Conservation (phyloP, 2,797 vertebrate genomes). For the Alfaro cultratus region DNA sequence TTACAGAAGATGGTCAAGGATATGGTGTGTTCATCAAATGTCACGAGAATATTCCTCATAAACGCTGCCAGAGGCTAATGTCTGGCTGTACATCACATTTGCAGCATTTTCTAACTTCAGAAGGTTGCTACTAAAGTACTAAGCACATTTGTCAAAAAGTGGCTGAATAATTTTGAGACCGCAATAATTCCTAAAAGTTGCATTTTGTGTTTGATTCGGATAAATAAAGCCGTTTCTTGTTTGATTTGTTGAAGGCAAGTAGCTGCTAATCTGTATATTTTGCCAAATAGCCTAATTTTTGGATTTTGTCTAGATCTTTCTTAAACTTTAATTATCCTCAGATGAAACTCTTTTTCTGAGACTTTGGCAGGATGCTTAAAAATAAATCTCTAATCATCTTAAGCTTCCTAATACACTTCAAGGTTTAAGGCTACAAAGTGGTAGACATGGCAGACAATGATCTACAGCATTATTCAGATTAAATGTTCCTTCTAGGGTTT, state of each 20-base stretch:
- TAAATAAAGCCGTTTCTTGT: background rate
- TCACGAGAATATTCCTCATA: background rate
- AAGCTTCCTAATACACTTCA: background rate
- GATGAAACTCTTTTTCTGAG: background rate
- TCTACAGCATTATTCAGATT: slow-evolving; percentile 14
- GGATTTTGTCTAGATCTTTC: background rate
- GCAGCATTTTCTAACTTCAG: background rate
- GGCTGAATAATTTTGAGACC: background rate
- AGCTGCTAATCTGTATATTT: background rate
- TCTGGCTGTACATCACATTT: background rate
- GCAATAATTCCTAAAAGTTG: background rate
- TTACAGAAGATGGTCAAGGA: background rate
- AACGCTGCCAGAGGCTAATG: background rate
- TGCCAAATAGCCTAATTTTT: background rate
- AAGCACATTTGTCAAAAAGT: background rate
- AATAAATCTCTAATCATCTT: background rate
- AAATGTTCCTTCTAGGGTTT: slow-evolving; percentile 3
- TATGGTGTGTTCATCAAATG: background rate
- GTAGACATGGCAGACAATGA: slow-evolving; percentile 14
- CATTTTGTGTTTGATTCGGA: background rate
- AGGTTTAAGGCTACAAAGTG: slow-evolving; percentile 10
- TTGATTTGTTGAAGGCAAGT: background rate
- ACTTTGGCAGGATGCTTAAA: background rate
- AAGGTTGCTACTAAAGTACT: background rate
- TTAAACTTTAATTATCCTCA: background rate